These are phyloP conservation scores for Synanthedon formicaeformis DNA, from an alignment of 2,888 invertebrate genomes.

Conservation along the genomic window DNA sequence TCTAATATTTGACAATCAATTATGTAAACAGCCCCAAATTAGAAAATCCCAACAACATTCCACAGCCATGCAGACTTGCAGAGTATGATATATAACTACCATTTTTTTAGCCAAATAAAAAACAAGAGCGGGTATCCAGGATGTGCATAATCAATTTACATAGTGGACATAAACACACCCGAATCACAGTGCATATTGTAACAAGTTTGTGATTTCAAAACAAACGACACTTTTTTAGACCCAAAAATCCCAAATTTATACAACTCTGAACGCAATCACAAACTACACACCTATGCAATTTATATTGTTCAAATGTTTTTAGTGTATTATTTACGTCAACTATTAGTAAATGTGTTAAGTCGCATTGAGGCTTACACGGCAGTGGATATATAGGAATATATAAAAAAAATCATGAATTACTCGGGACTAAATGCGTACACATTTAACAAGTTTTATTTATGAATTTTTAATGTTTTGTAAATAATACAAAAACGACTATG, in stretches of 20 bases:
- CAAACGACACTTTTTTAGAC: not conserved
- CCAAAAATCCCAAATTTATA: not conserved
- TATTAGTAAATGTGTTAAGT: constrained; percentile 58
- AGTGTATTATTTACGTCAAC: constrained; percentile 32
- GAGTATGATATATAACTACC: constrained; percentile 43
- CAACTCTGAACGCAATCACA: not conserved
- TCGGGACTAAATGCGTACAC: too few species aligned
- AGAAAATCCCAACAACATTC: constrained; percentile 31
- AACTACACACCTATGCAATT: too few species aligned
- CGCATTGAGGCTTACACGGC: constrained; percentile 61
- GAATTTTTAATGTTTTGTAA: too few species aligned
- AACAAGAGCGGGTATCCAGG: constrained; percentile 44
- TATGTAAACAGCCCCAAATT: constrained; percentile 9
- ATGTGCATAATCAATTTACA: constrained; percentile 54
- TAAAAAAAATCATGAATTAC: too few species aligned
- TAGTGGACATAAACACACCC: constrained; percentile 42
- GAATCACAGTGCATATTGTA: constrained; percentile 19
- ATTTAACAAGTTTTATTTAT: too few species aligned
- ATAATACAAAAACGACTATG: too few species aligned
- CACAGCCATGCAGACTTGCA: constrained; percentile 65
- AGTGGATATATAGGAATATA: constrained; percentile 18
- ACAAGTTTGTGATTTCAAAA: not conserved
- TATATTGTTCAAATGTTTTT: not conserved
- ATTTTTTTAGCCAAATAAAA: constrained; percentile 44
- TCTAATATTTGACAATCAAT: constrained; percentile 22